phyloP scores from a whole-genome alignment of 2,888 invertebrate species.

The Ashinkailepas kermadecensis region DNA sequence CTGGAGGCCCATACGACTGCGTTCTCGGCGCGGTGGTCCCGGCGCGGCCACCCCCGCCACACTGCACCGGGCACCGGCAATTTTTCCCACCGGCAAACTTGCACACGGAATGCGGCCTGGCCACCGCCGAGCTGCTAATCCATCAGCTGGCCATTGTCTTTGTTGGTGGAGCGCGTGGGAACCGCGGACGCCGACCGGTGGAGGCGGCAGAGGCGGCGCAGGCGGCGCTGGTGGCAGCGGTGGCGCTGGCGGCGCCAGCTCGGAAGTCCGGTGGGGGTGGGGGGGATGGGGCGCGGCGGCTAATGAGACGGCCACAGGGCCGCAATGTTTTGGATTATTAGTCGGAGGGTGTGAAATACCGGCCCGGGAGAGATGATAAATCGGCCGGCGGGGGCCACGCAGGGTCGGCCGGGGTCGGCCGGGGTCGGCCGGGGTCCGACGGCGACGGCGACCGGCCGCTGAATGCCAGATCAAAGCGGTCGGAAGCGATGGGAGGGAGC shows the following conservation, averaged over 20 bases:
- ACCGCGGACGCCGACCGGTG: background rate
- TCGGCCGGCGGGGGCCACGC: background rate
- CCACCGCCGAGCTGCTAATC: background rate
- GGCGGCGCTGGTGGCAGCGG: background rate
- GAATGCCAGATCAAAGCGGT: conserved; percentile 23
- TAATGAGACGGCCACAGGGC: background rate
- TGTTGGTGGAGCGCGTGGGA: background rate
- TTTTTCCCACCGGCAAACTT: background rate
- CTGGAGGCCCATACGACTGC: too few species aligned
- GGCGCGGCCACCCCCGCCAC: too few species aligned
- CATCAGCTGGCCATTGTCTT: conserved; percentile 6
- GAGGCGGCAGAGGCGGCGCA: background rate
- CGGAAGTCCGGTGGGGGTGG: background rate
- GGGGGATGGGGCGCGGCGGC: background rate
- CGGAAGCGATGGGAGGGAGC: conserved; percentile 12
- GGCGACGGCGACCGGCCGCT: background rate
- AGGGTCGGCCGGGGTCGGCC: background rate
- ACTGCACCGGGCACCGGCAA: background rate
- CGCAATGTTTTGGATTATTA: conserved; percentile 18
- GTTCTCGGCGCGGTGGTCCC: too few species aligned
- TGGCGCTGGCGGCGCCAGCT: background rate
- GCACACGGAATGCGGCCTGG: conserved; percentile 3
- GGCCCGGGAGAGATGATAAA: background rate
- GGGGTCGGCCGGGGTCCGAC: background rate
- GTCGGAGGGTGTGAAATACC: conserved; percentile 11